phyloP scores from a whole-genome alignment of 2,888 invertebrate species.

The Stenotaenia linearis region DNA sequence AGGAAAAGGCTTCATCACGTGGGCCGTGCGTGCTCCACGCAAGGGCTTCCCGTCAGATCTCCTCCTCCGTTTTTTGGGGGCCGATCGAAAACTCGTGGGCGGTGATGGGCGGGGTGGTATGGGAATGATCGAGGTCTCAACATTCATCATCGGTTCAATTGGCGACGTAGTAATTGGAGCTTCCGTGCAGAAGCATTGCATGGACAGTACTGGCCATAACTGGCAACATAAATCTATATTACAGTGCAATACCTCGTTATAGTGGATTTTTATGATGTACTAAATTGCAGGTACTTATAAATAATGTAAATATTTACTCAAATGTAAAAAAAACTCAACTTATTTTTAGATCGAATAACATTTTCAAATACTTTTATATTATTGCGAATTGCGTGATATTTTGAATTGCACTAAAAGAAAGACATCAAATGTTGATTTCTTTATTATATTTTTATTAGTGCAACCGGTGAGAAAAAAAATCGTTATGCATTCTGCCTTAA shows the following conservation, averaged over 20 bases:
- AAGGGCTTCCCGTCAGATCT: background rate
- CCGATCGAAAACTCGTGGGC: constrained; percentile 18
- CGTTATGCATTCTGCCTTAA: background rate
- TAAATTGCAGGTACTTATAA: constrained; percentile 17
- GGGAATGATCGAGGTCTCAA: constrained; percentile 15
- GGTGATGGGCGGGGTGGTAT: background rate
- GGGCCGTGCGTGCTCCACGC: constrained; percentile 6
- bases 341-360: background rate
- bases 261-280: constrained; percentile 11
- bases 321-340: background rate
- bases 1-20: constrained; percentile 26
- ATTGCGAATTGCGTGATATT: background rate
- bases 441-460: background rate
- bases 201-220: constrained; percentile 10
- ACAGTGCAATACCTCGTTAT: constrained; percentile 12
- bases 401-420: background rate
- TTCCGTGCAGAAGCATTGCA: constrained; percentile 24
- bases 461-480: background rate
- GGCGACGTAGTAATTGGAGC: constrained; percentile 17
- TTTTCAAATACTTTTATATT: background rate
- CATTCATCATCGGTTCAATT: constrained; percentile 24
- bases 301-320: constrained; percentile 19
- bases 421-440: background rate
- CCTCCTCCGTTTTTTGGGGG: constrained; percentile 13
- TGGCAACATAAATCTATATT: constrained; percentile 13